Evolutionary conservation across 2,113 vertebrate genomes (phyloP), one percentile per base, ranked within the genome.

Genomic region (Indicator indicator): DNA sequence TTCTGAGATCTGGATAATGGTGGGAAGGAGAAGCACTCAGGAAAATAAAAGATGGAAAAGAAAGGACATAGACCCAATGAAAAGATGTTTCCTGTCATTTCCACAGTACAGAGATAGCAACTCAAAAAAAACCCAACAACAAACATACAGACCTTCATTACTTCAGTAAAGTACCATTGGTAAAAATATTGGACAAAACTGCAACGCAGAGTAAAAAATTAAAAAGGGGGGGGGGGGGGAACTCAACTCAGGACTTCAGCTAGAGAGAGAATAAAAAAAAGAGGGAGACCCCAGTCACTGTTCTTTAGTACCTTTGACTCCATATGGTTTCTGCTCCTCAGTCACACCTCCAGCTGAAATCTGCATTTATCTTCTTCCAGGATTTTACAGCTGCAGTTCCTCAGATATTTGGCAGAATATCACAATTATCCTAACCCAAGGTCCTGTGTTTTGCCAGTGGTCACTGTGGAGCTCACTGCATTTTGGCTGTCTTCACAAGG

Each of bases 401-500:
- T 28, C 2, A 42, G 63, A 0, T 24, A 16, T 19, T 14, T 8
- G n/a, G 40, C 70, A n/a, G 36, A 0, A 9, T 13, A 1, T 1
- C 72, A 28, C 64, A 44, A 8, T 23, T 5, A 5, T 1, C 23
- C 56, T 5, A 5, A 13, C n/a, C 42, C 4, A 12, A 23, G 28
- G 28, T 15, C 55, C 40, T 2, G 17, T 2, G 27, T 8, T 59
- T 52, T 20, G n/a, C 13, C 52, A 40, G 46, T 0, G 19, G 12
- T 42, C 14, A 0, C 83, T 11, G 0, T 1, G 12, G 30, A 50
- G 30, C 8, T 4, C 9, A 36, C 9, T 0, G 11, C 36, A 4
- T 36, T 8, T 5, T 9, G 13, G 33, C 24, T 7, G 36, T 21
- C 59, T 12, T 42, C 12, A 62, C 9, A 27, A 11, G 7, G 9